Conservation (phyloP, 1,140 invertebrate species). For the Trigoniulus corallinus region DNA sequence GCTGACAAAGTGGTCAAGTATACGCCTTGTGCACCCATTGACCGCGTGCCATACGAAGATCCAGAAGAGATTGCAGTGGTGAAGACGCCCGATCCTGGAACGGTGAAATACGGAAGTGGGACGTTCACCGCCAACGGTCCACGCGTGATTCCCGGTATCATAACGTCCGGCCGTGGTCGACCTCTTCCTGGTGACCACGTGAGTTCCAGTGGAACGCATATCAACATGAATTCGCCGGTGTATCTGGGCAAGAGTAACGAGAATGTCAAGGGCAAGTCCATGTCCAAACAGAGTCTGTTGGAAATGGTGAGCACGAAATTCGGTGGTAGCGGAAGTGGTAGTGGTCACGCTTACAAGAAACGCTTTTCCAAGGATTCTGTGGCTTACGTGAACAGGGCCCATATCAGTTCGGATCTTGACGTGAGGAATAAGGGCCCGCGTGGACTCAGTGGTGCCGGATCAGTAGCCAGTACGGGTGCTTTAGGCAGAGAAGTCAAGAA, state of each 20-base stretch:
- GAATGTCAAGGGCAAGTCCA: conserved; percentile 28
- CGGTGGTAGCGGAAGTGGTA: conserved; percentile 26
- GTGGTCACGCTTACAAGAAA: conserved; percentile 16
- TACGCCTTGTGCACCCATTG: conserved; percentile 25
- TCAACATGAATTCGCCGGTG: conserved; percentile 28
- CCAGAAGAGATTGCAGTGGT: conserved; percentile 57
- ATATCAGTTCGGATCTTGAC: conserved; percentile 50
- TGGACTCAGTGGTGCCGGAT: conserved; percentile 6
- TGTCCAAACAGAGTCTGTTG: conserved; percentile 37
- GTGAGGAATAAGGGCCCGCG: conserved; percentile 33
- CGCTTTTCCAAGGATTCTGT: conserved; percentile 52
- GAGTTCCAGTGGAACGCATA: conserved; percentile 29
- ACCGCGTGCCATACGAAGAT: conserved; percentile 33
- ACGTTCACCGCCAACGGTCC: conserved; percentile 39
- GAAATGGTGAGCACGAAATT: conserved; percentile 49
- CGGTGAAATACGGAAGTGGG: conserved; percentile 42
- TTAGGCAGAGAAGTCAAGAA: conserved; percentile 26
- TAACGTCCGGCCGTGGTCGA: conserved; percentile 29
- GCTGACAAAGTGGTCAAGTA: conserved; percentile 28
- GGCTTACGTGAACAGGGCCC: conserved; percentile 42
- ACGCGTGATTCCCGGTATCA: conserved; percentile 41
- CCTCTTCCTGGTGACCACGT: conserved; percentile 28
- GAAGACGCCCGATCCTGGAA: conserved; percentile 28
- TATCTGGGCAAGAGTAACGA: conserved; percentile 17
- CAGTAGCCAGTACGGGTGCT: background rate